Evolutionary conservation across 2,888 invertebrate genomes (phyloP).

Genomic region (Brachylomia viminalis): DNA sequence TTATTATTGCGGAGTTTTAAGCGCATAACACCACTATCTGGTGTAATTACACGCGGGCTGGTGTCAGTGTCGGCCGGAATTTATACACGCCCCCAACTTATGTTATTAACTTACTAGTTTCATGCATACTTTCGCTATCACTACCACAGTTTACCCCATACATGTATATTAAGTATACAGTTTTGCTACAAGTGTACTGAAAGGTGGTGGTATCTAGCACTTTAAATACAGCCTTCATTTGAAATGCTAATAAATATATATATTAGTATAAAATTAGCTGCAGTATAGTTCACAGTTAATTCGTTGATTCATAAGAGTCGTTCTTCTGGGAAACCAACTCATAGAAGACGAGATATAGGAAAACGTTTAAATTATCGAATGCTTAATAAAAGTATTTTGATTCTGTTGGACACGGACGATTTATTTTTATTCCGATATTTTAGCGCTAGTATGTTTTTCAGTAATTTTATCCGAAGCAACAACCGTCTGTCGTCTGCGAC

Average conservation of each 20-base stretch:
- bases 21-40: conserved; percentile 81
- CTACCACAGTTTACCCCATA: conserved; percentile 55
- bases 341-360: not conserved
- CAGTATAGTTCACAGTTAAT: not conserved
- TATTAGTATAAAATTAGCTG: not conserved
- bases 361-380: not conserved
- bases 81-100: conserved; percentile 83
- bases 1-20: conserved; percentile 68
- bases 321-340: not conserved
- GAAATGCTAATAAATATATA: not conserved
- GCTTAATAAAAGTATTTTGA: not conserved
- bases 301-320: not conserved
- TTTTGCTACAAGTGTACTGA: conserved; percentile 7
- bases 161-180: conserved; percentile 14
- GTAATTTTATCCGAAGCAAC: not conserved
- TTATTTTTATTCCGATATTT: not conserved
- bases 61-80: conserved; percentile 76
- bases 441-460: not conserved
- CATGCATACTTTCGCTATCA: conserved; percentile 76
- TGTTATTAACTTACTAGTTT: conserved; percentile 84
- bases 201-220: not conserved
- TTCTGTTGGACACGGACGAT: not conserved
- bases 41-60: conserved; percentile 83
- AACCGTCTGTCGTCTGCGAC: conserved; percentile 19
- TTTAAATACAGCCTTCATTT: not conserved